Evolutionary conservation across 2,797 vertebrate species (phyloP), one percentile per base, ranked within the genome.

Genomic region (Etheostoma nigrum): DNA sequence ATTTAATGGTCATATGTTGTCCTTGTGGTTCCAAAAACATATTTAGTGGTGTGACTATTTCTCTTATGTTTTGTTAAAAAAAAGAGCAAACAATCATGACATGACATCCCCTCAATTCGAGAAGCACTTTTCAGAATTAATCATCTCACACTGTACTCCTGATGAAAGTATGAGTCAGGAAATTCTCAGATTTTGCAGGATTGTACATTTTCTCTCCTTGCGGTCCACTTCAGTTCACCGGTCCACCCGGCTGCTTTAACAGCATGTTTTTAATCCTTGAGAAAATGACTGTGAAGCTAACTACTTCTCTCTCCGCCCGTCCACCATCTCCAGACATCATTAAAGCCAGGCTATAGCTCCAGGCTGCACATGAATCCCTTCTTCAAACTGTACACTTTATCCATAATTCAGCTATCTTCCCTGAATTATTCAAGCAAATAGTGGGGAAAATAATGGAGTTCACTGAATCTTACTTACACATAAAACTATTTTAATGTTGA

Each of bases 391-490:
- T 99, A 98, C 97, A 99, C 97, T 98, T 98, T 97, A 99, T 99
- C 96, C 97, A 99, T 99, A 98, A 99, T 98, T 98, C 96, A 99
- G 96, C 94, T 94, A 94, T 96, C 96, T 95, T 96, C 95, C 93
- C 96, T 99, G 96, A 99, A 99, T 99, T 98, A 98, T 99, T 99
- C 97, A 99, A 96, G 95, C 97, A 98, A 98, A 99, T 97, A 99
- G 97, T 96, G 94, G 95, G 92, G 95, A 96, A 98, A 99, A 99
- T 98, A 99, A 98, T 98, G 96, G 97, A 97, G 95, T 98, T 98
- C 95, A 95, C 96, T 95, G 96, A 96, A 97, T 97, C 95, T 96
- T 97, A 94, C 94, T 93, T 96, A 96, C 95, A 96, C 95, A 96
- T 97, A 96, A 97, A 94, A 96, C 94, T 96, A 96, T 97, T 97